Percentiles rank a stretch among this genome's conserved stretches.
Evolutionary conservation across 2,888 invertebrate species (phyloP).

Genomic region (Stenoptilia bipunctidactyla): DNA sequence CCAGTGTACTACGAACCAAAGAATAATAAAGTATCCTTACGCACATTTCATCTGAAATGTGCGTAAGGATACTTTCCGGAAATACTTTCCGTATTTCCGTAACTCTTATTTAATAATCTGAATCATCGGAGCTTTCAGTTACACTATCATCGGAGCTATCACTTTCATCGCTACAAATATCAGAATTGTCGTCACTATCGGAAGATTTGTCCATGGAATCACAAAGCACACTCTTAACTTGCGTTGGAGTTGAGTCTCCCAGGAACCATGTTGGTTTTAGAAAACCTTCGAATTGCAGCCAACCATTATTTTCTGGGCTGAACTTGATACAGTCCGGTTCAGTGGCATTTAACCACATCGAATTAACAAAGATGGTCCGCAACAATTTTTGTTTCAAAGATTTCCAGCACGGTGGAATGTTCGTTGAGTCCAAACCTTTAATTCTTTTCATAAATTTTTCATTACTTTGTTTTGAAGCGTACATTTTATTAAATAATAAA

Average conservation of each 20-base stretch:
- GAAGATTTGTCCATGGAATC: not conserved
- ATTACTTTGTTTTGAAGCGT: not conserved
- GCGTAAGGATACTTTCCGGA: too few relatives aligned
- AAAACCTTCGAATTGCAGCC: slow-evolving; percentile 7
- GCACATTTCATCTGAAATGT: too few relatives aligned
- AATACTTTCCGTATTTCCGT: too few relatives aligned
- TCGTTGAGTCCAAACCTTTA: slow-evolving; percentile 11
- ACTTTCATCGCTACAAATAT: not conserved
- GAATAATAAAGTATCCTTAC: too few relatives aligned
- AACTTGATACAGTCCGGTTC: slow-evolving; percentile 17
- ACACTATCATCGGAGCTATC: not conserved
- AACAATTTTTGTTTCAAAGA: slow-evolving; percentile 18
- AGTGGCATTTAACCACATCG: slow-evolving; percentile 24
- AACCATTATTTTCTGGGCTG: slow-evolving; percentile 14
- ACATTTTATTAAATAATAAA: slow-evolving; percentile 8
- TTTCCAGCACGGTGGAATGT: slow-evolving; percentile 15
- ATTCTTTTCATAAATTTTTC: slow-evolving; percentile 10
- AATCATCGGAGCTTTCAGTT: too few relatives aligned
- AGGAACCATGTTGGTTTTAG: not conserved
- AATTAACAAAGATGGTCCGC: slow-evolving; percentile 21
- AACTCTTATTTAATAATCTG: too few relatives aligned
- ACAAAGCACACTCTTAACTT: not conserved
- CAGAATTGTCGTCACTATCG: not conserved
- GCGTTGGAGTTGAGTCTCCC: not conserved
- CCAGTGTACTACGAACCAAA: too few relatives aligned